Percentiles rank a stretch among this genome's conserved stretches.
Conservation (phyloP, 2,888 invertebrate species). For the Capitulum mitella region DNA sequence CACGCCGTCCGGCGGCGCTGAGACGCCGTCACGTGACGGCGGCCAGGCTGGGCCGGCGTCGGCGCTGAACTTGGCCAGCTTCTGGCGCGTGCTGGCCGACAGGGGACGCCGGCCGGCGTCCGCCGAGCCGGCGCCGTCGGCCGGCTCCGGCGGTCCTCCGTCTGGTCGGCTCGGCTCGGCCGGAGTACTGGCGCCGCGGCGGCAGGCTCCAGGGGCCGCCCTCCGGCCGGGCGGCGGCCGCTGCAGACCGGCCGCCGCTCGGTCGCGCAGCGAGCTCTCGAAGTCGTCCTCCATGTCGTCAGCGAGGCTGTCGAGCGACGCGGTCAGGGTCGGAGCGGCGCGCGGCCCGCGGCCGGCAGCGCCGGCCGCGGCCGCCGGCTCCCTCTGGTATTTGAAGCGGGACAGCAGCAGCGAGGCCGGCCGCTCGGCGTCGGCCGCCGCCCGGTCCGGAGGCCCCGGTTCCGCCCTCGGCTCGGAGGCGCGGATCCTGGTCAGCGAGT, state of each 20-base stretch:
- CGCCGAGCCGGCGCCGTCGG: neutral
- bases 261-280: constrained; percentile 2
- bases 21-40: neutral
- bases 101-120: neutral
- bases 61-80: neutral
- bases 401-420: neutral
- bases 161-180: neutral
- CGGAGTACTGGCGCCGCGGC: too few relatives aligned
- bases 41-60: neutral
- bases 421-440: neutral
- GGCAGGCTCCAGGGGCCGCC: too few relatives aligned
- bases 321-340: neutral
- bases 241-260: too few relatives aligned
- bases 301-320: neutral
- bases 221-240: neutral
- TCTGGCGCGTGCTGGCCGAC: neutral
- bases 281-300: neutral
- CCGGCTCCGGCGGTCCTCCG: neutral
- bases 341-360: neutral
- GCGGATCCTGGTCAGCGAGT: neutral
- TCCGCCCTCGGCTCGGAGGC: neutral
- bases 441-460: neutral
- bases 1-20: too few relatives aligned
- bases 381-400: neutral
- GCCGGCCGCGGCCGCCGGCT: neutral